Conservation (phyloP, 2,888 invertebrate species). For the Thecocarcelia acutangulata region DNA sequence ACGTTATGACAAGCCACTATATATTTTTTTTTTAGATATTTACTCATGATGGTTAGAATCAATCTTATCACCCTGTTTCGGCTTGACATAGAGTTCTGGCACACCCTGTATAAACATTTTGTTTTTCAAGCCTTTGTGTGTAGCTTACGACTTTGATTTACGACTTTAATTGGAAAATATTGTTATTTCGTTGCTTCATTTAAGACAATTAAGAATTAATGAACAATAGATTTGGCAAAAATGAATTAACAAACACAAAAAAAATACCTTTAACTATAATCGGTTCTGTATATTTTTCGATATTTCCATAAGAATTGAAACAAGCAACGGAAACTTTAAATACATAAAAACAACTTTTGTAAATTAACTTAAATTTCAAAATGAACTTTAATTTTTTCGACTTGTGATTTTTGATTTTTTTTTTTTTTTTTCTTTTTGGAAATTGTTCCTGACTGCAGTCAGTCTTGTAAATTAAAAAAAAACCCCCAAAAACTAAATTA, state of each 20-base stretch:
- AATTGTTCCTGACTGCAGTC: constrained; percentile 56
- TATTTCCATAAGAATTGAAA: neutral
- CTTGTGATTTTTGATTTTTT: constrained; percentile 32
- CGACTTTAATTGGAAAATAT: too few relatives aligned
- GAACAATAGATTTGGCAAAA: constrained; percentile 1
- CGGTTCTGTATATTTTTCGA: constrained; percentile 14
- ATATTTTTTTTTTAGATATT: too few relatives aligned
- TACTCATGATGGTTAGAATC: too few relatives aligned
- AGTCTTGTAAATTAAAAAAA: constrained; percentile 46
- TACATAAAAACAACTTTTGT: constrained; percentile 30
- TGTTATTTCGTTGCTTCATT: constrained; percentile 29
- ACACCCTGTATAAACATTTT: too few relatives aligned
- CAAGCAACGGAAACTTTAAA: constrained; percentile 4
- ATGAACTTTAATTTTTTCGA: constrained; percentile 39
- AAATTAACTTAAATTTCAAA: constrained; percentile 47
- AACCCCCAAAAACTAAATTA: constrained; percentile 55
- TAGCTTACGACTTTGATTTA: too few relatives aligned
- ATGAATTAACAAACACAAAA: too few relatives aligned
- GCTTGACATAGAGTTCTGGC: too few relatives aligned
- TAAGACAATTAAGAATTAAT: constrained; percentile 39
- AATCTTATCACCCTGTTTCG: too few relatives aligned
- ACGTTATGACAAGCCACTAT: too few relatives aligned
- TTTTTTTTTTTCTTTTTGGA: constrained; percentile 28
- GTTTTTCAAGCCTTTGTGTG: too few relatives aligned
- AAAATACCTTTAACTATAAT: constrained; percentile 41